Conservation (phyloP, 2,888 invertebrate species). For the Orthosia gracilis region DNA sequence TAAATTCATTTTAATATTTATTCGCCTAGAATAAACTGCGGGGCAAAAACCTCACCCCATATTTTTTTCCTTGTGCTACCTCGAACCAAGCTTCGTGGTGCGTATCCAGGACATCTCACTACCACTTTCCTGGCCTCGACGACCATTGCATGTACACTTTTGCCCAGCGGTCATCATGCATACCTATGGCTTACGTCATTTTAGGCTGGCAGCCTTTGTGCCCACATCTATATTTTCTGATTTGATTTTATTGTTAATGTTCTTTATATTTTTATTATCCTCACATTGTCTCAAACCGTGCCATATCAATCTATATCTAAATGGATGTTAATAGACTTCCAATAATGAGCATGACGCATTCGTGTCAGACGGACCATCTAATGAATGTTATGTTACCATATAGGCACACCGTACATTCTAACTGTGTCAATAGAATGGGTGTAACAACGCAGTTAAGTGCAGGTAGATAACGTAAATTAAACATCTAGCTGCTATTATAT, state of each 20-base stretch:
- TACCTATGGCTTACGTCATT: too few relatives aligned
- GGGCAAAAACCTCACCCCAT: too few relatives aligned
- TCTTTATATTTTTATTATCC: slow-evolving; percentile 1
- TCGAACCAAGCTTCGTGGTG: too few relatives aligned
- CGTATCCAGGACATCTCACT: too few relatives aligned
- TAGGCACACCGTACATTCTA: slow-evolving; percentile 54
- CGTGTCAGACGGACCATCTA: slow-evolving; percentile 47
- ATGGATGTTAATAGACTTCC: slow-evolving; percentile 53
- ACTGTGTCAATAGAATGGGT: slow-evolving; percentile 65
- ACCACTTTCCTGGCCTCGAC: too few relatives aligned
- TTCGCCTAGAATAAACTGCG: too few relatives aligned
- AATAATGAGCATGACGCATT: slow-evolving; percentile 60
- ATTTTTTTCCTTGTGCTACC: too few relatives aligned
- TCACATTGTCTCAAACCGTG: slow-evolving; percentile 6
- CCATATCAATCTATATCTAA: slow-evolving; percentile 26
- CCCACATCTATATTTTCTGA: too few relatives aligned
- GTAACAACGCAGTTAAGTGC: slow-evolving; percentile 51
- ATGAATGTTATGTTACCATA: slow-evolving; percentile 59
- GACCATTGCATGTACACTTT: too few relatives aligned
- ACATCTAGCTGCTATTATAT: slow-evolving; percentile 6
- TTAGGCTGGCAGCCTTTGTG: too few relatives aligned
- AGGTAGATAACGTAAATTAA: slow-evolving; percentile 44
- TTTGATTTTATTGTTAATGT: background rate
- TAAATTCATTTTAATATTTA: background rate
- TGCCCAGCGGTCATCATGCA: too few relatives aligned